phyloP scores from a whole-genome alignment of 2,888 invertebrate species.

The Aleiodes leptofemur region DNA sequence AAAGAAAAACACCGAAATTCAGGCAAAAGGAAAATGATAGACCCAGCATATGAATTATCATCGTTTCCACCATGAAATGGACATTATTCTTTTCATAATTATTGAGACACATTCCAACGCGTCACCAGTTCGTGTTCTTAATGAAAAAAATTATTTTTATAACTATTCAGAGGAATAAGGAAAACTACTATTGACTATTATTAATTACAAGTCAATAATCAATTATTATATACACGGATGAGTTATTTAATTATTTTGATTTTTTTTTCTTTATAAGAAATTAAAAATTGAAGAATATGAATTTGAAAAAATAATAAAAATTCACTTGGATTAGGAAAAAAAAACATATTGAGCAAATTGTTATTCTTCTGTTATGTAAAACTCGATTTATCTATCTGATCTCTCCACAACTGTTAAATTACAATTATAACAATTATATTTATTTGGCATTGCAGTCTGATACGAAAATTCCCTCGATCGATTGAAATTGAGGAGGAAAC shows the following conservation, averaged over 20 bases:
- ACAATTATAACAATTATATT: slow-evolving; percentile 48
- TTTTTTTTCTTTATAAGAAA: neutral
- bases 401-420: slow-evolving; percentile 9
- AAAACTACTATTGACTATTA: no score
- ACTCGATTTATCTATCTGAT: neutral
- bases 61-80: neutral
- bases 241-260: neutral
- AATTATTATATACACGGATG: neutral
- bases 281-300: no score
- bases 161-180: neutral
- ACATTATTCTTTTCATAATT: neutral
- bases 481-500: neutral
- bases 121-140: neutral
- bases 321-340: slow-evolving; percentile 10
- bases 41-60: neutral
- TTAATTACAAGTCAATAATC: neutral
- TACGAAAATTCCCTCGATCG: slow-evolving; percentile 52
- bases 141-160: neutral
- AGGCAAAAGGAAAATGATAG: no score
- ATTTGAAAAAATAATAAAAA: neutral
- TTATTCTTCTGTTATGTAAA: neutral
- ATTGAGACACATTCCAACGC: neutral
- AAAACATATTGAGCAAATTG: slow-evolving; percentile 20
- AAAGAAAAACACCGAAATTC: no score
- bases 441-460: slow-evolving; percentile 67